These are phyloP conservation scores for Sebastes schlegelii DNA, from an alignment of 2,113 vertebrate genomes.

Conservation along the genomic window DNA sequence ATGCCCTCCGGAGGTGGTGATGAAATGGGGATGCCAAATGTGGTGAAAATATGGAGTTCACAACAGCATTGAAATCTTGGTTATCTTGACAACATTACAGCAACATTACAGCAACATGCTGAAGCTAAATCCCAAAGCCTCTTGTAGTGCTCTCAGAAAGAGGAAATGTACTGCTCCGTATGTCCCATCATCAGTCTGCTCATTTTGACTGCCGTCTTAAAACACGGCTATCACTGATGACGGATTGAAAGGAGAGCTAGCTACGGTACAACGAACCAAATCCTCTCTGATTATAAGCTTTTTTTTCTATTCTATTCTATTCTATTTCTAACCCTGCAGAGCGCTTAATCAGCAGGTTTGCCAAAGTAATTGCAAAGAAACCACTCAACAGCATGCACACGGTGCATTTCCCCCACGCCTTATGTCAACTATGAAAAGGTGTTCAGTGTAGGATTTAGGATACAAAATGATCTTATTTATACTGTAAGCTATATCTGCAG, in stretches of 20 bases:
- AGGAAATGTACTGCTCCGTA: background rate
- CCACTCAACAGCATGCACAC: slow-evolving; percentile 41
- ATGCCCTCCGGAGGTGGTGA: slow-evolving; percentile 33
- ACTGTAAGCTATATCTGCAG: slow-evolving; percentile 9
- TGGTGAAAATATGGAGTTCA: too few relatives aligned
- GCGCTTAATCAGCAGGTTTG: slow-evolving; percentile 7
- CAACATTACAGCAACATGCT: slow-evolving; percentile 10
- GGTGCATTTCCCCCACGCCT: slow-evolving; percentile 69
- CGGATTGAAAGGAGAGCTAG: background rate
- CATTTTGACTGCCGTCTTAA: background rate
- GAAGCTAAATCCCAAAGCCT: slow-evolving; percentile 36
- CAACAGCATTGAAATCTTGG: background rate
- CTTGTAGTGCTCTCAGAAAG: background rate
- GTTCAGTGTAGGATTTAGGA: slow-evolving; percentile 37
- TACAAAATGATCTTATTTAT: background rate
- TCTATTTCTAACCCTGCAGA: background rate
- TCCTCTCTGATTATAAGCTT: slow-evolving; percentile 15
- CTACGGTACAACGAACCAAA: background rate
- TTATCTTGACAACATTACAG: slow-evolving; percentile 28
- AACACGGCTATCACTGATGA: background rate
- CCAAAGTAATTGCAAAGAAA: slow-evolving; percentile 17
- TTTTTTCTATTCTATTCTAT: background rate
- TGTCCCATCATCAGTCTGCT: background rate
- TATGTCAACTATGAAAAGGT: slow-evolving; percentile 40
- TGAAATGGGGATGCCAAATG: background rate